Evolutionary conservation across 1,140 invertebrate genomes (phyloP), one percentile per base, ranked within the genome.

Genomic region (Bombus polaris): DNA sequence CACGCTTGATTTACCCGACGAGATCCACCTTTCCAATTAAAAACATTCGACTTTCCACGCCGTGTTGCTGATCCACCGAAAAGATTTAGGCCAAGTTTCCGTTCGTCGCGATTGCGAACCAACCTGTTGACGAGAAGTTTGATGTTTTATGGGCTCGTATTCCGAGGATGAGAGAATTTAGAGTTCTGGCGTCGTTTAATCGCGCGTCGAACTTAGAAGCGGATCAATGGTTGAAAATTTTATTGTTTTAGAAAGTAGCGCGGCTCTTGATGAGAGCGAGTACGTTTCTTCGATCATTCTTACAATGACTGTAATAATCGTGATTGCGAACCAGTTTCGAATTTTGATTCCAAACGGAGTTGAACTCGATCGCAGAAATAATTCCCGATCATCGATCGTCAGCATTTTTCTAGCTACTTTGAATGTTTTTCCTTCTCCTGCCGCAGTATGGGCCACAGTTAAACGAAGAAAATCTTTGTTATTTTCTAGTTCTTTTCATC

Each of bases 1-100:
- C 89, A 88, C 83, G 83, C 86, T 88, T 90, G 70, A 90, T 90
- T 89, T 89, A 87, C 66, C 3, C 70, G 70, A 44, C 37, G 85
- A 83, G 85, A 85, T 87, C 75, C 79, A 71, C 35, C 32, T 87
- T 89, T 89, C 77, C 76, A 78, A 89, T 89, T 66, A 37, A 68
- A 70, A 78, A 73, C 35, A 53, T 62, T 57, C 57, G 59, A 83
- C 66, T 84, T 84, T 84, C 82, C 82, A 79, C 44, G 42, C 28
- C 25, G n/a, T 5, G 37, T 13, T n/a, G 28, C 25, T 0, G 65
- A 25, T 42, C 22, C 25, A 39, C 15, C 68, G 76, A 65, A 75
- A 70, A 86, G 68, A 86, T 83, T 68, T 12, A 12, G 78, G 73
- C 79, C 62, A 71, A 35, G 62, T 78, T 62, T 83, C 47, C 32